These are phyloP conservation scores for Acestrorhynchus altus DNA, from an alignment of 2,797 vertebrate genomes.

Conservation along the genomic window DNA sequence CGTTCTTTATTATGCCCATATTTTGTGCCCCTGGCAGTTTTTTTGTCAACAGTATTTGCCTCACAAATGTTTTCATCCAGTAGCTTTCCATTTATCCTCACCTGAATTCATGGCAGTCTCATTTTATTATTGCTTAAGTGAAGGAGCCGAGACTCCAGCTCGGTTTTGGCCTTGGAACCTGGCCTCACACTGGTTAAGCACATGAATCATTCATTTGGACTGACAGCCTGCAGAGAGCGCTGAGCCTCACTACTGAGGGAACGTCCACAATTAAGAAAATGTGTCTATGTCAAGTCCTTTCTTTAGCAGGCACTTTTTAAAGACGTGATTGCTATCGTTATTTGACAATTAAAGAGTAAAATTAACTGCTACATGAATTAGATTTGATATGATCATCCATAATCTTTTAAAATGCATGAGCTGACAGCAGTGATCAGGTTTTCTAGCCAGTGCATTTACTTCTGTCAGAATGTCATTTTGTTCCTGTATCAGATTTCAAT, in stretches of 20 bases:
- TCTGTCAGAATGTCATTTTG: neutral
- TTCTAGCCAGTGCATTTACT: neutral
- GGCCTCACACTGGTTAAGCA: slow-evolving; percentile 43
- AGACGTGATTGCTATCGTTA: neutral
- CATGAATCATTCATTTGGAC: slow-evolving; percentile 55
- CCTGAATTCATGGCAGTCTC: slow-evolving; percentile 15
- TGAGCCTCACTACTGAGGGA: slow-evolving; percentile 27
- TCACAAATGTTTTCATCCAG: neutral
- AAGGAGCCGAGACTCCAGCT: slow-evolving; percentile 3
- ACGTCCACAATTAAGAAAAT: slow-evolving; percentile 29
- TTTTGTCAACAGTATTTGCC: neutral
- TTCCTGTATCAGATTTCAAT: neutral
- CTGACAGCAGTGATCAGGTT: neutral
- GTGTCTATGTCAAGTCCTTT: slow-evolving; percentile 15
- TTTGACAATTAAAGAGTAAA: slow-evolving; percentile 3
- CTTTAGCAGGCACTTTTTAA: neutral
- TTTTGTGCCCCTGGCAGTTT: neutral
- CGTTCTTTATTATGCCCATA: neutral
- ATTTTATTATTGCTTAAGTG: slow-evolving; percentile 27
- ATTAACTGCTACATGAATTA: neutral
- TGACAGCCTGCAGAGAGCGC: slow-evolving; percentile 36
- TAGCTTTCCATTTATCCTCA: slow-evolving; percentile 27
- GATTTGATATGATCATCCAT: neutral
- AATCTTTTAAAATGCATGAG: neutral
- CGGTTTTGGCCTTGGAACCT: slow-evolving; percentile 35